phyloP scores from a whole-genome alignment of 2,797 vertebrate genomes.

The Heliangelus exortis region DNA sequence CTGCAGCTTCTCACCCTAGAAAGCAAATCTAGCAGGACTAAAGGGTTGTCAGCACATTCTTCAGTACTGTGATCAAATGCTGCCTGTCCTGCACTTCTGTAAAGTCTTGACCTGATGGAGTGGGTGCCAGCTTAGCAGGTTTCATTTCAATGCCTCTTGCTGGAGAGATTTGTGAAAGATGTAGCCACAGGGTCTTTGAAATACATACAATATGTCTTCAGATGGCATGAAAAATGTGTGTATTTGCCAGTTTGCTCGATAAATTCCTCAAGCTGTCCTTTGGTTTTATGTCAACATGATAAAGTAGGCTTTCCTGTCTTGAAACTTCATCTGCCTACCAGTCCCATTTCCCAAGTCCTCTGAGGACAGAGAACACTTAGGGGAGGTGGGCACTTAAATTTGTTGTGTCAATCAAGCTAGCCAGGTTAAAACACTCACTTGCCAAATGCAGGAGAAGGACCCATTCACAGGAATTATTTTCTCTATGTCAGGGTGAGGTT shows the following conservation, averaged over 20 bases:
- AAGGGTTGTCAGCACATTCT: not conserved
- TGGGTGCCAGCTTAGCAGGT: not conserved
- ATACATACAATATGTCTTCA: not conserved
- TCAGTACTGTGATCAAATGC: not conserved
- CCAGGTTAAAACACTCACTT: not conserved
- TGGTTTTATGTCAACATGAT: not conserved
- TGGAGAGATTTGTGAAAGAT: not conserved
- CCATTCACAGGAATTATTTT: not conserved
- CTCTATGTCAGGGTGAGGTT: not conserved
- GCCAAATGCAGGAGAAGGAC: not conserved
- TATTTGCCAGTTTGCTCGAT: not conserved
- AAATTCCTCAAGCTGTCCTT: not conserved
- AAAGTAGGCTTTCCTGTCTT: not conserved
- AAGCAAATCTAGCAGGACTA: not conserved
- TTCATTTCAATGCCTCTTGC: not conserved
- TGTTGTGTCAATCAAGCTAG: not conserved
- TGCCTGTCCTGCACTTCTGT: not conserved
- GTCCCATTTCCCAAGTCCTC: not conserved
- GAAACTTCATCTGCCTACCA: not conserved
- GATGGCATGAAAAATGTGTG: not conserved
- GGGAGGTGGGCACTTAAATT: not conserved
- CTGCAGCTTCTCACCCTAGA: not conserved
- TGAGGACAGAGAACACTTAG: accelerated
- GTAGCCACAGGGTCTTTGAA: not conserved
- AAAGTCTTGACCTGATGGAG: not conserved